Evolutionary conservation across 2,113 vertebrate genomes (phyloP).

Genomic region (Sinocyclocheilus anshuiensis): DNA sequence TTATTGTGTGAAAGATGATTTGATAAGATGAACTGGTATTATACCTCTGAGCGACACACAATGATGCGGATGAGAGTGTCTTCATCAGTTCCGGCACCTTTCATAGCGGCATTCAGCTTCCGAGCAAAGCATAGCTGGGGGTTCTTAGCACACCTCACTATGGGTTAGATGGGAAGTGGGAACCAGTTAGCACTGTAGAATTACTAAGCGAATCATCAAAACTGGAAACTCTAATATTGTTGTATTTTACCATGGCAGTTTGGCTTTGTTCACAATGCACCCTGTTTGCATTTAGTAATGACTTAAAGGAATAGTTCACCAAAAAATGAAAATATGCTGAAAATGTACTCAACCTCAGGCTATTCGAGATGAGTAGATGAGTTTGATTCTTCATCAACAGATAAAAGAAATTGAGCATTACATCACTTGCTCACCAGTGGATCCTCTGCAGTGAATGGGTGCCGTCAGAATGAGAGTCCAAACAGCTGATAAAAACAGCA

Average conservation of each 20-base stretch:
- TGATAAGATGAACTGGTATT: not conserved
- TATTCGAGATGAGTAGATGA: too few species aligned
- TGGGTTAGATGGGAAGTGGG: not conserved
- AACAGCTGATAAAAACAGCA: too few species aligned
- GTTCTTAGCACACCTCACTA: constrained; percentile 85
- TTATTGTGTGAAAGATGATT: too few species aligned
- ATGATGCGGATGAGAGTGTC: constrained; percentile 87
- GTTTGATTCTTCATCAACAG: too few species aligned
- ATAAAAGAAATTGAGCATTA: too few species aligned
- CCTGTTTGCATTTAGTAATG: not conserved
- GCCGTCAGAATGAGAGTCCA: too few species aligned
- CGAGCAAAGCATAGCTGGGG: constrained; percentile 89
- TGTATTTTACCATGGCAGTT: not conserved
- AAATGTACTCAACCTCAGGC: too few species aligned
- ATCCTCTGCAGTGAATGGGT: too few species aligned
- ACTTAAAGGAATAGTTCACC: not conserved
- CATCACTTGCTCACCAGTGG: too few species aligned
- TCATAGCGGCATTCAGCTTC: constrained; percentile 86
- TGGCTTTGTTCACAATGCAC: not conserved
- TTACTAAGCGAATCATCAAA: not conserved
- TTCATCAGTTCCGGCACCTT: constrained; percentile 87
- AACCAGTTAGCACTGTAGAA: not conserved
- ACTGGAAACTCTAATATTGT: not conserved
- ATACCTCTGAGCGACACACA: constrained; percentile 88
- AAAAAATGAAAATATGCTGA: too few species aligned